phyloP scores from a whole-genome alignment of 2,113 vertebrate species.

The Sapayoa aenigma region DNA sequence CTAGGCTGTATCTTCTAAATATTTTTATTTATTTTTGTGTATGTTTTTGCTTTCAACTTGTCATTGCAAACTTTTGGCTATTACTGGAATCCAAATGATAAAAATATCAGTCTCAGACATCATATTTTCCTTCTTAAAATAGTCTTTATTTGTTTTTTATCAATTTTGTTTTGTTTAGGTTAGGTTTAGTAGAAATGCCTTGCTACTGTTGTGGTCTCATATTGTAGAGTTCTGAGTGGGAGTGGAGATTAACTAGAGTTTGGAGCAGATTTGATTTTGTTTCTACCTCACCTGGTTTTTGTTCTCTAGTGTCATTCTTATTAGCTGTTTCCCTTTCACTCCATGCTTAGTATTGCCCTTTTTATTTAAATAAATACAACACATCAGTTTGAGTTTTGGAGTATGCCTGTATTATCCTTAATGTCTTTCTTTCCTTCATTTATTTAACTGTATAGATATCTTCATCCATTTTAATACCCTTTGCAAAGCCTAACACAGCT shows the following conservation, averaged over 20 bases:
- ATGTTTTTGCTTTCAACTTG: neutral
- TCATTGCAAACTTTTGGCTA: neutral
- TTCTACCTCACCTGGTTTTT: neutral
- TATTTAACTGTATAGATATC: neutral
- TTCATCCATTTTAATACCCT: neutral
- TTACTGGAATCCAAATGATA: neutral
- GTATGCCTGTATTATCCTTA: neutral
- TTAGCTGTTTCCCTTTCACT: neutral
- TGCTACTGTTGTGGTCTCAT: neutral
- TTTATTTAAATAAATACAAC: neutral
- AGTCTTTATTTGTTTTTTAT: neutral
- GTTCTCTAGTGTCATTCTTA: neutral
- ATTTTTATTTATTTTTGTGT: neutral
- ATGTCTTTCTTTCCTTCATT: neutral
- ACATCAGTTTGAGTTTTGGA: neutral
- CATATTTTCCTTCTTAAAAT: neutral
- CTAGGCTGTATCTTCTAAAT: neutral
- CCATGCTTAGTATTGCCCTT: neutral
- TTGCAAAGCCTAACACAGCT: neutral
- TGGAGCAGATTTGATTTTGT: neutral
- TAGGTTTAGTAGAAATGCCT: neutral
- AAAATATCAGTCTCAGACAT: neutral
- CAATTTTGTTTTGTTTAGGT: neutral
- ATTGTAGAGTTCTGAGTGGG: neutral
- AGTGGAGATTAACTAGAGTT: neutral